Conservation (phyloP, 2,113 vertebrate species). For the Catagonus wagneri region DNA sequence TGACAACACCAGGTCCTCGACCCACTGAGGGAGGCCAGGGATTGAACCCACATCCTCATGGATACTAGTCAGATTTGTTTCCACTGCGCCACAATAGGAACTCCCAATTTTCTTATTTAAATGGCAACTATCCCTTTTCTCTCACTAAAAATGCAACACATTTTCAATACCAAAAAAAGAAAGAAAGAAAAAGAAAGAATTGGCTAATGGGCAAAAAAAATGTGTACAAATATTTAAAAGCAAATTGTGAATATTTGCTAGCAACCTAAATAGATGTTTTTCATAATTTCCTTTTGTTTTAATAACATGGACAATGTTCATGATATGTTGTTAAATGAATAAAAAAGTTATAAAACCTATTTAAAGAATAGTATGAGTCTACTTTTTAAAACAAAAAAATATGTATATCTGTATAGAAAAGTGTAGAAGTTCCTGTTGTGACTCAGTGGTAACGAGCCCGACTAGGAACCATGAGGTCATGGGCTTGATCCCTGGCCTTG, state of each 20-base stretch:
- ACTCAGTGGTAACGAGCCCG: too few relatives aligned
- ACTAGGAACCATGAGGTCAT: too few relatives aligned
- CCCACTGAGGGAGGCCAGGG: too few relatives aligned
- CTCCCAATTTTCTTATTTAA: constrained; percentile 8
- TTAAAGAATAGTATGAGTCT: not conserved
- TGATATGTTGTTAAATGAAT: not conserved
- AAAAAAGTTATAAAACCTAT: not conserved
- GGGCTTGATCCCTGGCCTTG: too few relatives aligned
- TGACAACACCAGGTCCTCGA: too few relatives aligned
- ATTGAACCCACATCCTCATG: too few relatives aligned
- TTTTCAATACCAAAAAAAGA: constrained; percentile 27
- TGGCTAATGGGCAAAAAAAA: not conserved
- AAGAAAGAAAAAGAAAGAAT: not conserved
- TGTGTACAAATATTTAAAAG: not conserved
- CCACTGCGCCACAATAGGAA: too few relatives aligned
- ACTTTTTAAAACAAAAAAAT: not conserved
- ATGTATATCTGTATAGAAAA: not conserved
- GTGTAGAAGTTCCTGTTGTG: too few relatives aligned
- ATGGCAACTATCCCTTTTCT: not conserved
- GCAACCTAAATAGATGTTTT: not conserved
- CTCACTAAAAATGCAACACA: not conserved
- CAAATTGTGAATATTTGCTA: not conserved
- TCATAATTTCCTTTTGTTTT: constrained; percentile 15
- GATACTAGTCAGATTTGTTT: too few relatives aligned
- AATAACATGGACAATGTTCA: not conserved